Evolutionary conservation across 2,888 invertebrate genomes (phyloP).

Genomic region (Trichogramma evanescens): DNA sequence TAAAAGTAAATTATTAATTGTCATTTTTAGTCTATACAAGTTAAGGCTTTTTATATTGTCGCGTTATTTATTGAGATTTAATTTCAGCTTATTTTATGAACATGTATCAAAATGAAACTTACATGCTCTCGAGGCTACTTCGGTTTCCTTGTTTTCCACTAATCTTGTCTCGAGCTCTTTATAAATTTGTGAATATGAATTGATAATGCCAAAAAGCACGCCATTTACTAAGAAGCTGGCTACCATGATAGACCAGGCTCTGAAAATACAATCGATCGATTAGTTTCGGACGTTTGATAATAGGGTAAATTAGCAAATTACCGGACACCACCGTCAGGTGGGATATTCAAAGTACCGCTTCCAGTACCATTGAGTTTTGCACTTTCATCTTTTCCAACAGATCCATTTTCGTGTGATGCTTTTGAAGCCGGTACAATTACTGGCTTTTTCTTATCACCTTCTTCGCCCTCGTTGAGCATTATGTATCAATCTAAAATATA

Average conservation of each 20-base stretch:
- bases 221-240: slow-evolving; percentile 86
- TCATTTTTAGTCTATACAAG: too few relatives aligned
- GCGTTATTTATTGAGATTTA: too few relatives aligned
- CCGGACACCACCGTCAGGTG: slow-evolving; percentile 28
- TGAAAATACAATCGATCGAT: slow-evolving; percentile 61
- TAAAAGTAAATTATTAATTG: too few relatives aligned
- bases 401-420: too few relatives aligned
- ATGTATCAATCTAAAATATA: too few relatives aligned
- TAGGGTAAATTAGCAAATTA: background rate
- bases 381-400: too few relatives aligned
- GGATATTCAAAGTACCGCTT: background rate
- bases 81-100: background rate
- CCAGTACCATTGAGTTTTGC: background rate
- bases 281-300: slow-evolving; percentile 45
- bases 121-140: slow-evolving; percentile 79
- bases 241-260: slow-evolving; percentile 75
- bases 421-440: too few relatives aligned
- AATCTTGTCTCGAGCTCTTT: slow-evolving; percentile 61
- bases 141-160: slow-evolving; percentile 56
- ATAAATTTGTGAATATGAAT: slow-evolving; percentile 79
- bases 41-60: too few relatives aligned
- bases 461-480: slow-evolving; percentile 1
- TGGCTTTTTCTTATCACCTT: background rate
- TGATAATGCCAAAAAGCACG: slow-evolving; percentile 83
- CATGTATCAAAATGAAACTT: slow-evolving; percentile 42